phyloP scores from a whole-genome alignment of 2,113 vertebrate species.

The Heterotilapia buettikoferi region DNA sequence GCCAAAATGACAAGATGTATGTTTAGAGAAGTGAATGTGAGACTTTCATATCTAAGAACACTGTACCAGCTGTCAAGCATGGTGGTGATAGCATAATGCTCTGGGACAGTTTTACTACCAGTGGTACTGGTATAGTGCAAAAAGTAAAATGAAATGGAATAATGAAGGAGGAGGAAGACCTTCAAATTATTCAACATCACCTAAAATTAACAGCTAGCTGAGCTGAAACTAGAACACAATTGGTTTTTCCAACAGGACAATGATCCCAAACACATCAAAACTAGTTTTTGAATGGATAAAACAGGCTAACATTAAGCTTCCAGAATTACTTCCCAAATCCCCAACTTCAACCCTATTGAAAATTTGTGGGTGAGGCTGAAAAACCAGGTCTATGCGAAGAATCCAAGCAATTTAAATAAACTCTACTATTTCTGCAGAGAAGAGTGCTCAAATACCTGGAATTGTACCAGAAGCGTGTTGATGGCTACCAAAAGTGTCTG shows the following conservation, averaged over 20 bases:
- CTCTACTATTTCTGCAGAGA: not conserved
- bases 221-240: not conserved
- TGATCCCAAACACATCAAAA: not conserved
- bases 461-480: not conserved
- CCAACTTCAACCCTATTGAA: not conserved
- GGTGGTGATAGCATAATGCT: too few relatives aligned
- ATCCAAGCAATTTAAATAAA: not conserved
- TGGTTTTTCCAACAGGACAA: not conserved
- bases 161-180: not conserved
- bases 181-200: not conserved
- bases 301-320: not conserved
- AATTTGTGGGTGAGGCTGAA: not conserved
- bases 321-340: not conserved
- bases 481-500: not conserved
- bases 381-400: not conserved
- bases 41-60: too few relatives aligned
- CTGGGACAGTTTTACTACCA: not conserved
- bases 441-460: not conserved
- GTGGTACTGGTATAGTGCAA: not conserved
- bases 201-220: not conserved
- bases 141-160: not conserved
- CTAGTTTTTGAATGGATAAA: not conserved
- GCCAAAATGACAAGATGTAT: too few relatives aligned
- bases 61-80: too few relatives aligned
- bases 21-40: too few relatives aligned